Conservation (phyloP, 2,888 invertebrate species). For the Actias luna region DNA sequence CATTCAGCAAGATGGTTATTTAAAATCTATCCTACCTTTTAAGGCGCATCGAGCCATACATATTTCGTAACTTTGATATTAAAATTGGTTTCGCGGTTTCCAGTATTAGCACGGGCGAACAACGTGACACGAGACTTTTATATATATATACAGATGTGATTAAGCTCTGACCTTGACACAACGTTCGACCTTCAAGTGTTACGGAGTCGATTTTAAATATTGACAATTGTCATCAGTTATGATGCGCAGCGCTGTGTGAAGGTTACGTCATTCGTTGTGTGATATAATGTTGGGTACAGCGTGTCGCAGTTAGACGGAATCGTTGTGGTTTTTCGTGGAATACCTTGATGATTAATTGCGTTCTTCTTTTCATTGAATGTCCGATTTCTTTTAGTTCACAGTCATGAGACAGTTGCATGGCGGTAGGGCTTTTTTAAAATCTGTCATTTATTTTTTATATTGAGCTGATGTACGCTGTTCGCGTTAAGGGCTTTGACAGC, state of each 20-base stretch:
- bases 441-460: too few species aligned
- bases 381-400: too few species aligned
- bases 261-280: slow-evolving; percentile 8
- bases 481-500: too few species aligned
- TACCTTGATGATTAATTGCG: not conserved
- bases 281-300: not conserved
- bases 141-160: not conserved
- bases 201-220: slow-evolving; percentile 3
- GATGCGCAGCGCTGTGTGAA: slow-evolving; percentile 7
- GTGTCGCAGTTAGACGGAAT: not conserved
- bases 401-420: too few species aligned
- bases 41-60: too few species aligned
- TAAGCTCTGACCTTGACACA: slow-evolving; percentile 3
- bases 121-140: not conserved
- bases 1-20: too few species aligned
- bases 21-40: too few species aligned
- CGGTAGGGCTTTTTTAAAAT: too few species aligned
- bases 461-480: too few species aligned
- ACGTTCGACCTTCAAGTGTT: not conserved
- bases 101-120: too few species aligned
- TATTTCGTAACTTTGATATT: too few species aligned
- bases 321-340: not conserved
- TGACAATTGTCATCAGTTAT: slow-evolving; percentile 9
- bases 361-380: not conserved
- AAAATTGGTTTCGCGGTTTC: too few species aligned